Evolutionary conservation across 2,113 vertebrate species (phyloP).

Genomic region (Morphnarchus princeps): DNA sequence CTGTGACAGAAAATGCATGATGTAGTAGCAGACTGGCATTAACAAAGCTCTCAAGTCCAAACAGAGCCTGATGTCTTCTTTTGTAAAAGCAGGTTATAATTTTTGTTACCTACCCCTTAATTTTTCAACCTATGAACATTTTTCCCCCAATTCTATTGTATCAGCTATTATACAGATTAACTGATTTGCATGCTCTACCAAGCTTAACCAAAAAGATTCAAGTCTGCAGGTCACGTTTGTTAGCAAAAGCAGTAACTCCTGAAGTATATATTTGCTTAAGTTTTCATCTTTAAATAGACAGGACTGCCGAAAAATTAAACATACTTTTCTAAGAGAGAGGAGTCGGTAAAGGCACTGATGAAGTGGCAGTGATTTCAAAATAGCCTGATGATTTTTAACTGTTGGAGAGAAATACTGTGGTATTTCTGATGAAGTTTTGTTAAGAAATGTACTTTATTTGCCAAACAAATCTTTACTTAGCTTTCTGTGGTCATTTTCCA

Average conservation of each 20-base stretch:
- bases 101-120: slow-evolving; percentile 16
- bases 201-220: neutral
- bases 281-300: slow-evolving; percentile 27
- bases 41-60: neutral
- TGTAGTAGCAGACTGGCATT: neutral
- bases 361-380: neutral
- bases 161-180: neutral
- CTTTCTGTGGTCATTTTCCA: neutral
- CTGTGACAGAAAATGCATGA: neutral
- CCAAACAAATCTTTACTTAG: neutral
- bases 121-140: slow-evolving; percentile 6
- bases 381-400: neutral
- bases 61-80: slow-evolving; percentile 13
- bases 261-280: neutral
- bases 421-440: neutral
- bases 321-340: neutral
- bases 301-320: neutral
- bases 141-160: neutral
- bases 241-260: neutral
- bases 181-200: neutral
- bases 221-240: neutral
- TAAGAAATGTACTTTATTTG: neutral
- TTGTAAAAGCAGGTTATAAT: slow-evolving; percentile 25
- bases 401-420: neutral
- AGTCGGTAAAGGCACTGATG: neutral